phyloP scores from a whole-genome alignment of 2,113 vertebrate species.

The Myrmophylax atrothorax region DNA sequence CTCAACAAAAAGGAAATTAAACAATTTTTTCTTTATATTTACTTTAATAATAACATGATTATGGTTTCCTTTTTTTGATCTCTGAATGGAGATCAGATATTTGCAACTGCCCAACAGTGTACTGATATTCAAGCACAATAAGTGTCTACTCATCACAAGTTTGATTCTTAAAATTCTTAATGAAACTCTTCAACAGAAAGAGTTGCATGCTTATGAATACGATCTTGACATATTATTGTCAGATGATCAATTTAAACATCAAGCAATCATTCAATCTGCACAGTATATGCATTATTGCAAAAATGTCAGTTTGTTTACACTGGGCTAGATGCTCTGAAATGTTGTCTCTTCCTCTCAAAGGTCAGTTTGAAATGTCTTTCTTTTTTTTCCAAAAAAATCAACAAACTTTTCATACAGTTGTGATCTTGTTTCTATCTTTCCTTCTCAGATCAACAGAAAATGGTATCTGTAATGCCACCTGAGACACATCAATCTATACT shows the following conservation, averaged over 20 bases:
- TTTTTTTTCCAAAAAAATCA: conserved; percentile 1
- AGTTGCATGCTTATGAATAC: background rate
- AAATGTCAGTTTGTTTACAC: conserved; percentile 18
- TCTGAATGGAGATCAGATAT: background rate
- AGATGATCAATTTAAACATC: conserved; percentile 1
- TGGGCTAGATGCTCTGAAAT: background rate
- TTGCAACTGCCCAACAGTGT: background rate
- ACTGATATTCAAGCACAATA: background rate
- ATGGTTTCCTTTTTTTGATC: background rate
- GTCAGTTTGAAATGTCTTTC: conserved; percentile 28
- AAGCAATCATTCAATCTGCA: background rate
- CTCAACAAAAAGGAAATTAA: background rate
- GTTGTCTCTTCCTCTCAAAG: background rate
- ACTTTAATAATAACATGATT: background rate
- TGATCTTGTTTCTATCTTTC: background rate
- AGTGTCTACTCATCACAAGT: rapidly evolving
- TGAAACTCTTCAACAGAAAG: background rate
- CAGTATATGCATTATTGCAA: background rate
- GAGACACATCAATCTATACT: conserved; percentile 20
- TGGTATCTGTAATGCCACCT: background rate
- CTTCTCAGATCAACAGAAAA: conserved; percentile 3
- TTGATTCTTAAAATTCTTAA: background rate
- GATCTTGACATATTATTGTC: background rate
- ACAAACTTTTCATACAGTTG: background rate
- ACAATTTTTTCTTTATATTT: background rate